A percentile compares a stretch with the other conserved stretches of the same genome.
These are phyloP conservation scores for Bombus vancouverensis DNA, from an alignment of 1,140 invertebrate genomes.

Conservation along the genomic window DNA sequence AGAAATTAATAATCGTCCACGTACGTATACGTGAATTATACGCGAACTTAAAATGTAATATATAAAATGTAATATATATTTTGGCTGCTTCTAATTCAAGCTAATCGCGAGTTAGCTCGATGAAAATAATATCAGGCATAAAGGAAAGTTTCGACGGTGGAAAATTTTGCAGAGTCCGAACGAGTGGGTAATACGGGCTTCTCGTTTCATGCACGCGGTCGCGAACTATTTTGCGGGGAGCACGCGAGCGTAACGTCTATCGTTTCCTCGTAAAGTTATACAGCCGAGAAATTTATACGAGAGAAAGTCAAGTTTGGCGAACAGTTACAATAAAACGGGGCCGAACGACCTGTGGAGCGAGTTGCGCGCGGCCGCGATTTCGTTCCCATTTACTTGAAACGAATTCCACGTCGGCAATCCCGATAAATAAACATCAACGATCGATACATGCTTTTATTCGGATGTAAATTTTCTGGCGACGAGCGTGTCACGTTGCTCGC, in stretches of 20 bases:
- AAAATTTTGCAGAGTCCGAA: not conserved
- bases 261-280: constrained; percentile 31
- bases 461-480: constrained; percentile 12
- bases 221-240: not conserved
- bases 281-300: constrained; percentile 46
- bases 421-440: constrained; percentile 52
- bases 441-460: constrained; percentile 33
- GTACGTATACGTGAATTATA: not conserved
- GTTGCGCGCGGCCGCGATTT: not conserved
- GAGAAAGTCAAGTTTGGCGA: constrained; percentile 47
- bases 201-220: not conserved
- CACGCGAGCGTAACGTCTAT: not conserved
- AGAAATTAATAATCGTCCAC: not conserved
- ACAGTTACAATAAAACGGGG: constrained; percentile 37
- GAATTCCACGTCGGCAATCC: constrained; percentile 23
- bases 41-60: not conserved
- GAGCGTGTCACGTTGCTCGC: not conserved
- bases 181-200: too few species aligned
- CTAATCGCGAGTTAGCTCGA: not conserved
- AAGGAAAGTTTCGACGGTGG: constrained; percentile 1
- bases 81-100: not conserved
- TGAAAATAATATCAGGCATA: not conserved
- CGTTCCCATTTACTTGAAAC: constrained; percentile 39
- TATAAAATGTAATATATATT: not conserved
- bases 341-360: constrained; percentile 50